phyloP scores from a whole-genome alignment of 2,797 vertebrate genomes.

The Coranthus polyacanthus region DNA sequence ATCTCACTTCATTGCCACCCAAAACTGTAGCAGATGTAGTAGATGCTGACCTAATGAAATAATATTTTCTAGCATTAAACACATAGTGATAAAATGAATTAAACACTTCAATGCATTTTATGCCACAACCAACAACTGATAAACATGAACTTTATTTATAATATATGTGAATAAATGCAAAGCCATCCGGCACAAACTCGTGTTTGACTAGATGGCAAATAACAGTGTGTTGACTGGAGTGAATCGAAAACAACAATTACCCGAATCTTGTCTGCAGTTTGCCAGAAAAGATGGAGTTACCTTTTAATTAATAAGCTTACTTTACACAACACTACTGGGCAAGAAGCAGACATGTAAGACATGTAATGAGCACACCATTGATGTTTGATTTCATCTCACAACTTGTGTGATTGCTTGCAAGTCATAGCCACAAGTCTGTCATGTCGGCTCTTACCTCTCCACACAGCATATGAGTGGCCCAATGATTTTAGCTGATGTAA shows the following conservation, averaged over 20 bases:
- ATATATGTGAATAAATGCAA: constrained; percentile 20
- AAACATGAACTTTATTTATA: constrained; percentile 1
- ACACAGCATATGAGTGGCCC: neutral
- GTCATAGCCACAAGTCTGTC: neutral
- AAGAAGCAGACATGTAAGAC: neutral
- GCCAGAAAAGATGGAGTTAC: too few relatives aligned
- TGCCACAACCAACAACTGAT: neutral
- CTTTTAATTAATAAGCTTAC: neutral
- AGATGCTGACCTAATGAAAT: neutral
- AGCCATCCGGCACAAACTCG: neutral
- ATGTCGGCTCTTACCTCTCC: neutral
- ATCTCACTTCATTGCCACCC: neutral
- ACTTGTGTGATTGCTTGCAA: constrained; percentile 7
- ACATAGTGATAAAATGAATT: too few relatives aligned
- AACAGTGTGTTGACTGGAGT: neutral
- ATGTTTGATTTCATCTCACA: constrained; percentile 13
- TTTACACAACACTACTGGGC: constrained; percentile 15
- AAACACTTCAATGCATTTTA: too few relatives aligned
- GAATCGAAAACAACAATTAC: constrained; percentile 24
- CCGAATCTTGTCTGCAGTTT: constrained; percentile 4
- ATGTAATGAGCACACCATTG: constrained; percentile 1
- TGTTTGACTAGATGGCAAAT: neutral
- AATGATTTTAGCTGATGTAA: neutral
- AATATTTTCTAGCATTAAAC: neutral
- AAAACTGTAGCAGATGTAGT: neutral